Base-by-base conservation (phyloP, 2,797 vertebrate genomes). In the Lepilemur ruficaudatus region DNA sequence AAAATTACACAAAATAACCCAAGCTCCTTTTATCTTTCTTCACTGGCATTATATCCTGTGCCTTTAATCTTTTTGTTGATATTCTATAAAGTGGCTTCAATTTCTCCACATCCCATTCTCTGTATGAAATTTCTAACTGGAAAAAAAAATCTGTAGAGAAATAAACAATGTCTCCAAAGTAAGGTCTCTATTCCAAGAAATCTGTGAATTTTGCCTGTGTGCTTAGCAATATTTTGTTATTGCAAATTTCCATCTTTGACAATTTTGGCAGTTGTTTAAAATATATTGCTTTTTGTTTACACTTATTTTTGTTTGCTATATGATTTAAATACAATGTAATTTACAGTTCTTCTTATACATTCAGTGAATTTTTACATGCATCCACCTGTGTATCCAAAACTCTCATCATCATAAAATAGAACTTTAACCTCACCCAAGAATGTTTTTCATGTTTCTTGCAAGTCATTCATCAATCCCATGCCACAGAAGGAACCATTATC, bases 11-110 rank as follows among this genome's bases (percentile, higher is more conserved):
- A 91, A 96, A 97, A 96, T 97, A 93, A 92, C 67, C 57, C 41
- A 80, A 75, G 28, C 63, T 95, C 69, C 96, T 98, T 98, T 98
- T 92, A 97, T 97, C 97, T 97, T 97, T 93, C 91, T n/a, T 97
- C 41, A 25, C 86, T 13, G 7, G 18, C 30, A 92, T 63, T 73
- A 97, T 96, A 97, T 97, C 65, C 89, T 84, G 85, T 95, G 17
- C 94, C 97, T 98, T 97, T 97, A 92, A 98, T 97, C 96, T 97
- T 95, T 93, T 79, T 95, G 78, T 89, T 97, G 91, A 84, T 87
- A 93, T 78, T 89, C 82, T 91, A 48, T 73, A 59, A 43, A 93
- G 55, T 15, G 63, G 43, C 75, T 97, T 59, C 93, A 85, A 76
- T 94, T 91, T 97, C 61, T 73, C 83, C 57, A 84, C 28, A 94